These are phyloP conservation scores for Gulo gulo DNA, from an alignment of 2,113 vertebrate genomes.

Conservation along the genomic window DNA sequence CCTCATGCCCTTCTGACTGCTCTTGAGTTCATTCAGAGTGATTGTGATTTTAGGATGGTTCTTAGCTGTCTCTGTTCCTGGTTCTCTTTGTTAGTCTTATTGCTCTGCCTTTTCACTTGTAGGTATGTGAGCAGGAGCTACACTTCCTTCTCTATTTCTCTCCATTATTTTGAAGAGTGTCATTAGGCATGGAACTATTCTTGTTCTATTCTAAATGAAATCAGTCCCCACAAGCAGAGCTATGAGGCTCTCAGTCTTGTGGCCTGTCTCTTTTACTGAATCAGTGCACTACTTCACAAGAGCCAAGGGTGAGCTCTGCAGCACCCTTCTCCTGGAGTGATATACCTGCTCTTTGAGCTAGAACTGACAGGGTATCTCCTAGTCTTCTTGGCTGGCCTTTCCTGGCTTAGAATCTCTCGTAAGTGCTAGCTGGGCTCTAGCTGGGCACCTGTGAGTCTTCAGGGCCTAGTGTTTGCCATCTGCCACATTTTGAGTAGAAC, in stretches of 20 bases:
- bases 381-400: background rate
- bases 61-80: background rate
- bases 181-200: background rate
- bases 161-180: background rate
- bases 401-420: background rate
- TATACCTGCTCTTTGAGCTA: background rate
- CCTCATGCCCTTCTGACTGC: background rate
- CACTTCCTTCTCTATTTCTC: background rate
- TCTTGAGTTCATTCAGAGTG: background rate
- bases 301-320: background rate
- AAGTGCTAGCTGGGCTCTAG: background rate
- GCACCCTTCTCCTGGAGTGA: background rate
- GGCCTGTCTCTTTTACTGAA: background rate
- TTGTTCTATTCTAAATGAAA: background rate
- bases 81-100: background rate
- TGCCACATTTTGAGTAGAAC: background rate
- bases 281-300: background rate
- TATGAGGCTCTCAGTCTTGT: background rate
- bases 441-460: background rate
- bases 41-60: background rate
- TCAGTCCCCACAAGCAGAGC: background rate
- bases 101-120: background rate
- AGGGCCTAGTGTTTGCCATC: background rate
- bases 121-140: background rate
- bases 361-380: accelerated